These are phyloP conservation scores for Manis crassicaudata DNA, from an alignment of 2,797 vertebrate species.

Conservation along the genomic window DNA sequence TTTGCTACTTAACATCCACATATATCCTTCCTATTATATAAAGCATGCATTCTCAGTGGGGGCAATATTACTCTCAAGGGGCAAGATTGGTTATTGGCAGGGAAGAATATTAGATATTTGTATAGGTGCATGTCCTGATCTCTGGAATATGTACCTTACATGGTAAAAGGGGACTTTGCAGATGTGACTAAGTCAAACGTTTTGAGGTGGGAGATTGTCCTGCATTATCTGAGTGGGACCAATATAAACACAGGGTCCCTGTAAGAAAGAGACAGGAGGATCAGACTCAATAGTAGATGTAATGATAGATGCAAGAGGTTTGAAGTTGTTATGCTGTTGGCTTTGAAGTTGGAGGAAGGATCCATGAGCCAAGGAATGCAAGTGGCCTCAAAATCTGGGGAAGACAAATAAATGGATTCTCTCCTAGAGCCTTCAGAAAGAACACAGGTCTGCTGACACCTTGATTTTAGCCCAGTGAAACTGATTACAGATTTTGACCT, in stretches of 20 bases:
- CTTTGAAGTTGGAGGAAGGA: background rate
- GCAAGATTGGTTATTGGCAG: background rate
- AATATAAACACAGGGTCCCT: background rate
- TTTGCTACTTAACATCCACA: background rate
- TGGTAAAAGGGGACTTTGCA: background rate
- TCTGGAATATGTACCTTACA: background rate
- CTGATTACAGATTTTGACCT: background rate
- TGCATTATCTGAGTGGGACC: background rate
- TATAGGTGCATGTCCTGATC: background rate
- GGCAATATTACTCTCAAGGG: background rate
- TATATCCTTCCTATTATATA: background rate
- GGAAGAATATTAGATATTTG: background rate
- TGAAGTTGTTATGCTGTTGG: background rate
- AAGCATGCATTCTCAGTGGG: background rate
- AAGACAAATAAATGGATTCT: background rate
- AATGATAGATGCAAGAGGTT: background rate
- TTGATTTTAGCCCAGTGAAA: background rate
- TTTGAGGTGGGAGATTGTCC: background rate
- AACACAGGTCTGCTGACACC: background rate
- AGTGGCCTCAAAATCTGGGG: background rate
- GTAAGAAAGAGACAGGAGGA: background rate
- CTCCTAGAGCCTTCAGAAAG: background rate
- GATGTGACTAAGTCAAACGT: background rate
- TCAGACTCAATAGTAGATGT: background rate
- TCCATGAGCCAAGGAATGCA: background rate